A percentile compares a stretch with the other conserved stretches of the same genome.
Evolutionary conservation across 53 echinoderm and acorn worm genomes (phyloP).

Genomic region (Holothuria leucospilota): DNA sequence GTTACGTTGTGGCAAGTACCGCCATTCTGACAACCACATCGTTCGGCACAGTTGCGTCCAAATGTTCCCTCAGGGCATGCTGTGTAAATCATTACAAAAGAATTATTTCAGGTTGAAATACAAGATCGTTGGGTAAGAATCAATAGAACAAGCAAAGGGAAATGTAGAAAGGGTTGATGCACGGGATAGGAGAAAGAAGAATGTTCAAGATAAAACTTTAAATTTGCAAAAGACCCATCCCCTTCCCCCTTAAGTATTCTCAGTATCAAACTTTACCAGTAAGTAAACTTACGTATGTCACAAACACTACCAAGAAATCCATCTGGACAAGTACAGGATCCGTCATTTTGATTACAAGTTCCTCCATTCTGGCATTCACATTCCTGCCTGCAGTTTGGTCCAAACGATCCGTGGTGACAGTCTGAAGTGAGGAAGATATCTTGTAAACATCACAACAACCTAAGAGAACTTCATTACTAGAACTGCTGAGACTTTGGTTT

Average conservation of each 20-base stretch:
- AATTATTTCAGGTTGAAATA: too few species aligned
- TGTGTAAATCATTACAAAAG: constrained; percentile 4
- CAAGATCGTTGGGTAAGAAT: too few species aligned
- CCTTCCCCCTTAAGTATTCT: too few species aligned
- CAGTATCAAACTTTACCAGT: too few species aligned
- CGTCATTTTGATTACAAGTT: constrained; percentile 80
- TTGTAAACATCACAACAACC: too few species aligned
- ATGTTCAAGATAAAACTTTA: too few species aligned
- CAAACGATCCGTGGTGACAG: constrained; percentile 78
- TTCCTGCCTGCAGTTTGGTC: constrained; percentile 83
- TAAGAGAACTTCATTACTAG: too few species aligned
- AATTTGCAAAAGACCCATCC: too few species aligned
- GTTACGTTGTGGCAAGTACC: constrained; percentile 81
- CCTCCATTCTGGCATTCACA: constrained; percentile 88
- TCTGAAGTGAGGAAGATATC: constrained; percentile 49
- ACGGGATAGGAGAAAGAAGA: too few species aligned
- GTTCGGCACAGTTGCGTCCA: constrained; percentile 85
- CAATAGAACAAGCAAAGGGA: too few species aligned
- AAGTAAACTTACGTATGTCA: constrained; percentile 70
- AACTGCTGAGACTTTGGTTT: too few species aligned
- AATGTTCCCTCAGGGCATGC: constrained; percentile 84
- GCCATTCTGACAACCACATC: constrained; percentile 86
- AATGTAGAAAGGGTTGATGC: too few species aligned
- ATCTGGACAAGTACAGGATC: constrained; percentile 81
- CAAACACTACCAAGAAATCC: constrained; percentile 88